These are phyloP conservation scores for Epizoanthus ramosus DNA, from an alignment of 92 coral and sea anemone genomes.

Conservation along the genomic window DNA sequence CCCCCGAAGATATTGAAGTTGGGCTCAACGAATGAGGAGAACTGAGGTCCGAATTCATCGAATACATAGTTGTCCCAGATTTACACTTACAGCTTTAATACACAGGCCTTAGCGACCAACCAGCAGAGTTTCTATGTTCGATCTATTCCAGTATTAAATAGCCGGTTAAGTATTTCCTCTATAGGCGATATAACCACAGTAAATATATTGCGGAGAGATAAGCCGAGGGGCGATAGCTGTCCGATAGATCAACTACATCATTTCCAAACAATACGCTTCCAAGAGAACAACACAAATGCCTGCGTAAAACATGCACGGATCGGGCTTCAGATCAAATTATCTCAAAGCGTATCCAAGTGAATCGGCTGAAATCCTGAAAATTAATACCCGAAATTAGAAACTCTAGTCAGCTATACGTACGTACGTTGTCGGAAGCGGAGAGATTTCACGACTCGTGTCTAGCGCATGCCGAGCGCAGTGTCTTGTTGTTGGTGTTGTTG, in stretches of 20 bases:
- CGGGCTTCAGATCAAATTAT: background rate
- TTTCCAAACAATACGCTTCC: background rate
- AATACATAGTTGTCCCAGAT: conserved; percentile 36
- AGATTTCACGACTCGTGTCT: conserved; percentile 13
- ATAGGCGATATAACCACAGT: background rate
- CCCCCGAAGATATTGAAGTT: conserved; percentile 40
- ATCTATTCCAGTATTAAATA: background rate
- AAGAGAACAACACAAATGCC: conserved; percentile 12
- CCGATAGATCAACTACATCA: too few relatives aligned
- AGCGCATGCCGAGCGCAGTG: background rate
- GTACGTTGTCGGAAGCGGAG: background rate
- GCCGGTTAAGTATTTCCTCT: conserved; percentile 20
- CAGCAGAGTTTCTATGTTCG: background rate
- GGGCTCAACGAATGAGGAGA: conserved; percentile 59
- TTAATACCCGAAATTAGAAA: background rate
- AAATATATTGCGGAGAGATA: background rate
- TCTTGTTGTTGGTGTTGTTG: background rate
- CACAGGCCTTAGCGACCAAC: conserved; percentile 8
- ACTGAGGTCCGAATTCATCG: conserved; percentile 52
- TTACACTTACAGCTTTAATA: background rate
- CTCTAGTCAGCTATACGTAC: background rate
- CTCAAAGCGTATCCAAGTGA: background rate
- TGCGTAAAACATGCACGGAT: background rate
- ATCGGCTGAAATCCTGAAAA: background rate
- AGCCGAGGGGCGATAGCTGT: background rate